phyloP scores from a whole-genome alignment of 2,888 invertebrate genomes.

The Lasioglossum marginatum region DNA sequence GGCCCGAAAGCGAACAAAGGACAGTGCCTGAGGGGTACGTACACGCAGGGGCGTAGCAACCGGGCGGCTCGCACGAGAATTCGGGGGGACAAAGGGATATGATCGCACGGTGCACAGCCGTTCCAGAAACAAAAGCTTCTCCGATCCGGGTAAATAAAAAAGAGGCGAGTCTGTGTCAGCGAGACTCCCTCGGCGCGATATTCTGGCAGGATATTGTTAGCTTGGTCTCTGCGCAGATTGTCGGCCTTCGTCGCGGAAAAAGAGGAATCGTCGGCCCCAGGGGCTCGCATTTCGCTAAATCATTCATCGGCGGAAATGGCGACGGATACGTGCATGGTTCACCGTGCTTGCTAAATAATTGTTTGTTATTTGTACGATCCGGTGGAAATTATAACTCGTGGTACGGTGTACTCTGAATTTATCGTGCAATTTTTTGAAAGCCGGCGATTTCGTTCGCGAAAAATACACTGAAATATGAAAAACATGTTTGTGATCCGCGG shows the following conservation, averaged over 20 bases:
- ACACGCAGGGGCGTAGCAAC: background rate
- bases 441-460: background rate
- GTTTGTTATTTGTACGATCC: background rate
- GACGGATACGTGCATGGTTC: background rate
- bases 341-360: background rate
- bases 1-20: background rate
- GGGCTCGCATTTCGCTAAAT: background rate
- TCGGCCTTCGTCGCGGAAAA: background rate
- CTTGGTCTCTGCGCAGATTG: background rate
- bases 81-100: background rate
- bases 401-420: background rate
- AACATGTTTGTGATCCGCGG: background rate
- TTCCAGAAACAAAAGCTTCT: background rate
- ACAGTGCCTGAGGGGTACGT: background rate
- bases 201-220: conserved; percentile 5
- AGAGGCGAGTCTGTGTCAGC: background rate
- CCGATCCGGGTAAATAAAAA: conserved; percentile 4
- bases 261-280: background rate
- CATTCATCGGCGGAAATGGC: background rate
- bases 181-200: background rate
- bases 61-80: background rate
- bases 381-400: background rate
- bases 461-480: background rate
- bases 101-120: background rate
- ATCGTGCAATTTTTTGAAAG: background rate